Conservation (phyloP, 1,140 invertebrate species). For the Protaetia brevitarsis region DNA sequence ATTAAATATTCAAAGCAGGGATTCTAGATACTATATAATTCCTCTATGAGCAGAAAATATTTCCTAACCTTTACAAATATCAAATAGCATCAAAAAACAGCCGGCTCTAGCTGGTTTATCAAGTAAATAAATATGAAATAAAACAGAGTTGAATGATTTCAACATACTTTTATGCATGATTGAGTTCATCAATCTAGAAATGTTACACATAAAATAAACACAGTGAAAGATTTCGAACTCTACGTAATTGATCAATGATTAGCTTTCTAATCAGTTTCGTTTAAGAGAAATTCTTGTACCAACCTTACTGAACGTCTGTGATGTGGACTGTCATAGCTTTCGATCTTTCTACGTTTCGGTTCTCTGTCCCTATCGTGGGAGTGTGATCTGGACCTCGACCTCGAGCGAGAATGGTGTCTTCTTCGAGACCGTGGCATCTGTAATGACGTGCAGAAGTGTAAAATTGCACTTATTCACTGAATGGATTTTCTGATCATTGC, state of each 20-base stretch:
- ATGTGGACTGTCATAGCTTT: conserved; percentile 52
- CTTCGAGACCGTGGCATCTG: conserved; percentile 77
- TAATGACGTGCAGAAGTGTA: conserved; percentile 41
- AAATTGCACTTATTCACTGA: neutral
- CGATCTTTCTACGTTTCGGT: conserved; percentile 57
- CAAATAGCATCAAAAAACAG: too few relatives aligned
- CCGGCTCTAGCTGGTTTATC: too few relatives aligned
- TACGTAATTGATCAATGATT: neutral
- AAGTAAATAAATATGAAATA: too few relatives aligned
- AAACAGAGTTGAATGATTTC: too few relatives aligned
- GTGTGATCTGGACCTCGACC: conserved; percentile 49
- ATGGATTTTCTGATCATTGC: neutral
- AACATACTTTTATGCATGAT: too few relatives aligned
- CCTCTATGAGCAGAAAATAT: too few relatives aligned
- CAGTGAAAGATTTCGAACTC: neutral
- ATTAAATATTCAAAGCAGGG: too few relatives aligned
- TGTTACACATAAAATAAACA: too few relatives aligned
- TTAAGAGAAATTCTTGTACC: conserved; percentile 31
- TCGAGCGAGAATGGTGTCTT: conserved; percentile 68
- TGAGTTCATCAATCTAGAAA: too few relatives aligned
- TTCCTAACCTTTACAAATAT: too few relatives aligned
- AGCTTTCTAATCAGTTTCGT: too few relatives aligned
- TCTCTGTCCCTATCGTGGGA: conserved; percentile 50
- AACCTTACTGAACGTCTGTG: conserved; percentile 57
- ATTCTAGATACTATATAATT: too few relatives aligned